Evolutionary conservation across 2,888 invertebrate genomes (phyloP).

Genomic region (Zhengitettix transpicula): DNA sequence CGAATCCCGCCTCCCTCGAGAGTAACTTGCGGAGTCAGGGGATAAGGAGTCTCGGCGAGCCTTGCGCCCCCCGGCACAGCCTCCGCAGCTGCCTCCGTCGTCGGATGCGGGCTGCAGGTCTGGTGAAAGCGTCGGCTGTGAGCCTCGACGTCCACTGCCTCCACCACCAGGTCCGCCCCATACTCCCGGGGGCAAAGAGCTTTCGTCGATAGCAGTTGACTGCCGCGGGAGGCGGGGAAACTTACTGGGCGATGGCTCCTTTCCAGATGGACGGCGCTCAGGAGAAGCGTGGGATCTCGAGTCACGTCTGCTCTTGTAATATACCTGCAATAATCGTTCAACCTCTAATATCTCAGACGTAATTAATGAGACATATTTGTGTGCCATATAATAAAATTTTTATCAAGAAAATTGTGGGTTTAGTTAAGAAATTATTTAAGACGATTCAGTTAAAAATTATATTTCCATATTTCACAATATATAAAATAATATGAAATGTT

Average conservation of each 20-base stretch:
- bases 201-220: conserved; percentile 79
- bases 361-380: no score
- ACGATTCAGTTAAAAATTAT: no score
- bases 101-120: conserved; percentile 33
- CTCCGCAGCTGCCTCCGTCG: conserved; percentile 26
- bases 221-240: conserved; percentile 63
- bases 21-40: conserved; percentile 61
- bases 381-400: no score
- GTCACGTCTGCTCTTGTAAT: conserved; percentile 21
- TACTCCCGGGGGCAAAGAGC: conserved; percentile 50
- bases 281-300: conserved; percentile 22
- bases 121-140: conserved; percentile 68
- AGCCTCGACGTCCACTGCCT: conserved; percentile 41
- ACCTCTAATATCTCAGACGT: no score
- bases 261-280: conserved; percentile 20
- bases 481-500: no score
- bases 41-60: conserved; percentile 75
- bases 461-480: no score
- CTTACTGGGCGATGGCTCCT: conserved; percentile 21
- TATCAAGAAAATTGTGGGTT: no score
- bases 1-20: conserved; percentile 48
- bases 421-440: no score
- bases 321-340: conserved; percentile 16
- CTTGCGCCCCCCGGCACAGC: conserved; percentile 42
- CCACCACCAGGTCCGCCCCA: conserved; percentile 23